A percentile compares a stretch with the other conserved stretches of the same genome.
These are phyloP conservation scores for Montipora efflorescens DNA, from an alignment of 64 coral and sea anemone species.

Conservation along the genomic window DNA sequence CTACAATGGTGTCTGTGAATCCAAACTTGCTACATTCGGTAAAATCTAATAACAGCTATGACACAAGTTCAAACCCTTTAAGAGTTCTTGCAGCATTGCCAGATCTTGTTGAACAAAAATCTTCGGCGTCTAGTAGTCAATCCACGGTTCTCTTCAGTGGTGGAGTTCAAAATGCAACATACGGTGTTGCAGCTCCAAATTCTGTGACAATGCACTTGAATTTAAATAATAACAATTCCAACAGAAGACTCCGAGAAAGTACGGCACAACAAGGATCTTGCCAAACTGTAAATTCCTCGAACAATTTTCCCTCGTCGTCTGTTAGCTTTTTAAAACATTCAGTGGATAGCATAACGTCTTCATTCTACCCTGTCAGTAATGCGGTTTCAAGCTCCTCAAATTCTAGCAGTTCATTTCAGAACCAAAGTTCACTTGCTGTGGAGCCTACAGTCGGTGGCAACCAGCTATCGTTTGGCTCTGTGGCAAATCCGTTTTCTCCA, in stretches of 20 bases:
- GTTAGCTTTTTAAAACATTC: conserved; percentile 71
- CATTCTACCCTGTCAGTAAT: conserved; percentile 30
- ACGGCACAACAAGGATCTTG: background rate
- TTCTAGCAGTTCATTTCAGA: background rate
- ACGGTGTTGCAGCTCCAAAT: background rate
- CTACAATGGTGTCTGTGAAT: conserved; percentile 86
- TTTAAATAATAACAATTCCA: background rate
- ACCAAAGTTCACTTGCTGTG: background rate
- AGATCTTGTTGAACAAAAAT: conserved; percentile 62
- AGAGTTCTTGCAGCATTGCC: conserved; percentile 61
- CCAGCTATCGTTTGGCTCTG: conserved; percentile 27
- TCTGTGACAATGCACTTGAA: background rate
- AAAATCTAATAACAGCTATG: conserved; percentile 47
- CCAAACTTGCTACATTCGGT: conserved; percentile 86
- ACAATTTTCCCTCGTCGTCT: conserved; percentile 49
- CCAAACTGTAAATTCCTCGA: conserved; percentile 14
- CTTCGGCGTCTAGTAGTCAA: background rate
- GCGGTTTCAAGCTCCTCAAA: background rate
- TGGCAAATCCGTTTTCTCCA: conserved; percentile 45
- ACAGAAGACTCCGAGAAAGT: background rate
- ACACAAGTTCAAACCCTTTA: conserved; percentile 31
- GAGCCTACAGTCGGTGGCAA: background rate
- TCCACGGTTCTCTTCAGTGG: background rate
- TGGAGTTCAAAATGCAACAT: background rate
- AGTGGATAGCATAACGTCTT: conserved; percentile 69